Base-by-base conservation (phyloP, 2,888 invertebrate genomes). In the Apeira syringaria region DNA sequence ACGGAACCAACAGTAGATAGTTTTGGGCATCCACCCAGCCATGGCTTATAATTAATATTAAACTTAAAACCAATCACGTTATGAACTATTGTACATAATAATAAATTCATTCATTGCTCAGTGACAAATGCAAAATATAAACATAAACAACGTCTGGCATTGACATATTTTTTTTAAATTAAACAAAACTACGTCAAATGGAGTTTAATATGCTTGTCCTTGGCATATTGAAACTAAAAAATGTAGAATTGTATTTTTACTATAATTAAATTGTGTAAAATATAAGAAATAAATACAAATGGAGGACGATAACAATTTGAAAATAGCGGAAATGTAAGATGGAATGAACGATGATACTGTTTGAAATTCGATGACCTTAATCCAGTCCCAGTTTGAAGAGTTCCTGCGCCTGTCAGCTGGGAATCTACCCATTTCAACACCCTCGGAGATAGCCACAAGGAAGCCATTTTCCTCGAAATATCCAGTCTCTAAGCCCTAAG, bases 381-480 rank as follows among this genome's bases (percentile, higher is more conserved):
- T 85, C 93, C 93, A 93, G 81, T 91, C 91, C 93, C 93, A 93
- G 86, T 92, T 91, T 69, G 88, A 82, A 77, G 91, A 91, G 79
- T 90, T 91, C 78, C 91, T 91, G 85, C 91, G 91, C 65, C 70
- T 80, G 70, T 91, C 86, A 59, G 91, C 91, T 59, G 92, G 92
- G 73, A 92, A 91, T 89, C 92, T 92, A 89, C 85, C 86, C 80
- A 93, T 88, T 81, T 92, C 91, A 75, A 91, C 81, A 71, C 93
- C 93, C 72, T 92, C 92, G 59, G 91, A 91, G 72, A 92, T 80
- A 75, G 93, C 87, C 79, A 92, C 90, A 66, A 93, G 81, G 77
- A 75, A 83, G 68, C 88, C 91, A 50, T 90, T 90, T 31, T 92
- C 92, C 81, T 92, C 91, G 70, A 82, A 91, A 91, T 92, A 92